These are phyloP conservation scores for Dendropsophus ebraccatus DNA, from an alignment of 2,113 vertebrate species.

Conservation along the genomic window DNA sequence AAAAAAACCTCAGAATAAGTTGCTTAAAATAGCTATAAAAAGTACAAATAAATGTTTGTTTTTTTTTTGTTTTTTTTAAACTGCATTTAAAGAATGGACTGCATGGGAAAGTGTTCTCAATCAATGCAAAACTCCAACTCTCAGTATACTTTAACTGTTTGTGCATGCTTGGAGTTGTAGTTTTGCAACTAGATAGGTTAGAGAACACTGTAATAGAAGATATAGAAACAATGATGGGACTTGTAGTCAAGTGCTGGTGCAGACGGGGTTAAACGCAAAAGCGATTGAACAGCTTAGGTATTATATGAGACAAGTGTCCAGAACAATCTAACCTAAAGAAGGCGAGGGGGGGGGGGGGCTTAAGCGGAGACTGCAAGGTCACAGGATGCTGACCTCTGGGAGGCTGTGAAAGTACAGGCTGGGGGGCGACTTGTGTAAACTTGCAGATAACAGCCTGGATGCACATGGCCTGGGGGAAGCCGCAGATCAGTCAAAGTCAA, in stretches of 20 bases:
- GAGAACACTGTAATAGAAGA: too few relatives aligned
- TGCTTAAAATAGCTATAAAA: too few relatives aligned
- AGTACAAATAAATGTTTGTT: too few relatives aligned
- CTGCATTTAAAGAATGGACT: too few relatives aligned
- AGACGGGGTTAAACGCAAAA: background rate
- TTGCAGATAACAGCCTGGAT: background rate
- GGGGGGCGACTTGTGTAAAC: constrained; percentile 26
- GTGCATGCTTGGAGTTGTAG: too few relatives aligned
- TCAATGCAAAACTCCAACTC: too few relatives aligned
- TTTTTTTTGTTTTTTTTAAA: too few relatives aligned
- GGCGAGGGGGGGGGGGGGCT: background rate
- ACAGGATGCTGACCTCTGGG: constrained; percentile 14
- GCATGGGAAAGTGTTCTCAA: too few relatives aligned
- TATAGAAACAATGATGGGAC: too few relatives aligned
- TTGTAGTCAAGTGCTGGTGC: background rate
- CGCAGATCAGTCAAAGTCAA: constrained; percentile 23
- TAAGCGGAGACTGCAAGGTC: background rate
- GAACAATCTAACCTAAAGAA: background rate
- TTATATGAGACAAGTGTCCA: background rate
- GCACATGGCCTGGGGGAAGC: constrained; percentile 14
- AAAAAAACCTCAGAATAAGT: too few relatives aligned
- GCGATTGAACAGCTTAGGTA: background rate
- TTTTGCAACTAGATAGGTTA: too few relatives aligned
- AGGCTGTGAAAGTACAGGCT: background rate
- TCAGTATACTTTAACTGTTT: too few relatives aligned